Conservation (phyloP, 1,140 invertebrate genomes). For the Bombus consobrinus region DNA sequence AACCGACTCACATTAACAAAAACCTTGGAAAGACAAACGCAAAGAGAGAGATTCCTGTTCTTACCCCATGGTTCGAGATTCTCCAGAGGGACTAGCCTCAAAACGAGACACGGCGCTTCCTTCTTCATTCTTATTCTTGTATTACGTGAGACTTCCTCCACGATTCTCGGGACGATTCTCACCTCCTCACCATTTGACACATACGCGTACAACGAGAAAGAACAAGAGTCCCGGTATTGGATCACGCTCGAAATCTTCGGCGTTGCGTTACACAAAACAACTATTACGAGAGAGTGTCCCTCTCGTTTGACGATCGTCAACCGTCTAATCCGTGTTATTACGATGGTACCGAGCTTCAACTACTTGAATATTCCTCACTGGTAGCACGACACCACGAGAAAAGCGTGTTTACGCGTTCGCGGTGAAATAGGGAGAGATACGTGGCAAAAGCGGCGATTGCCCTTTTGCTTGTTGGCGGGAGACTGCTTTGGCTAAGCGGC, state of each 20-base stretch:
- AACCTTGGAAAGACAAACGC: not conserved
- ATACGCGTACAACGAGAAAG: conserved; percentile 3
- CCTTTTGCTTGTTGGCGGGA: conserved; percentile 66
- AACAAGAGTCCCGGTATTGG: not conserved
- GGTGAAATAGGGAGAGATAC: conserved; percentile 24
- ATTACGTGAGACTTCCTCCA: conserved; percentile 28
- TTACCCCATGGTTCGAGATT: conserved; percentile 83
- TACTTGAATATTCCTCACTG: not conserved
- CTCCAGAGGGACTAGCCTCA: conserved; percentile 84
- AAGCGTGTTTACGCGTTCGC: conserved; percentile 25
- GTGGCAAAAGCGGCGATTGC: conserved; percentile 32
- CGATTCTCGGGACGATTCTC: conserved; percentile 37
- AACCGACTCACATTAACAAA: not conserved
- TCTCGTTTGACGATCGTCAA: not conserved
- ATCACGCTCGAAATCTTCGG: conserved; percentile 2
- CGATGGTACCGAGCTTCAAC: too few species aligned
- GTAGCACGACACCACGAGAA: not conserved
- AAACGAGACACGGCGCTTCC: conserved; percentile 85
- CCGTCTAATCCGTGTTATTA: not conserved
- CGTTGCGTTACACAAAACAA: conserved; percentile 22
- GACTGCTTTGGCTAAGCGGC: conserved; percentile 66
- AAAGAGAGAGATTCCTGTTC: conserved; percentile 26
- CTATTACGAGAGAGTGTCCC: not conserved
- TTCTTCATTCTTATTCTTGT: conserved; percentile 86
- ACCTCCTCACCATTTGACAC: conserved; percentile 66